Evolutionary conservation across 2,888 invertebrate species (phyloP).

Genomic region (Ditula angustiorana): DNA sequence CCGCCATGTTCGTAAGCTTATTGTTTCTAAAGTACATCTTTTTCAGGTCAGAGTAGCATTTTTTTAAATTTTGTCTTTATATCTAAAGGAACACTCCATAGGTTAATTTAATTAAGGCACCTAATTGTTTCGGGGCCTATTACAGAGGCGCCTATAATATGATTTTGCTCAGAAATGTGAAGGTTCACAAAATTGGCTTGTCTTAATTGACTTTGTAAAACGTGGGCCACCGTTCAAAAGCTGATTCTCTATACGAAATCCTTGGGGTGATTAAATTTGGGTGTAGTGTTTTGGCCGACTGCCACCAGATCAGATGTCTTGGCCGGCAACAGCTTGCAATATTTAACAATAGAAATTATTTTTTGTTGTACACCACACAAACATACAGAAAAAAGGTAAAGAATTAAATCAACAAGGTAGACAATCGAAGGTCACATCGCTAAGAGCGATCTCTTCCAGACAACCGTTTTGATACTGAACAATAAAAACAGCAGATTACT

Average conservation of each 20-base stretch:
- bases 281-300: not conserved
- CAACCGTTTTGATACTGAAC: too few relatives aligned
- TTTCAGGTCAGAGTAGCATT: not conserved
- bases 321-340: too few relatives aligned
- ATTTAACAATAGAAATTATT: too few relatives aligned
- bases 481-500: too few relatives aligned
- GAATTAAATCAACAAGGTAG: too few relatives aligned
- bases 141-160: conserved; percentile 32
- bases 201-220: conserved; percentile 32
- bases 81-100: conserved; percentile 19
- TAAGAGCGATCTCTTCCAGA: too few relatives aligned
- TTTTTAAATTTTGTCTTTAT: conserved; percentile 7
- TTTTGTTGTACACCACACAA: too few relatives aligned
- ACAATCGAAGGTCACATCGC: too few relatives aligned
- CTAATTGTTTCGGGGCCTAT: conserved; percentile 38
- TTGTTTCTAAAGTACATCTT: not conserved
- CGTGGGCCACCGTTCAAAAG: conserved; percentile 9
- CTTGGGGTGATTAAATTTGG: not conserved
- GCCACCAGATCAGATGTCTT: too few relatives aligned
- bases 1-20: too few relatives aligned
- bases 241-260: not conserved
- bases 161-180: conserved; percentile 33
- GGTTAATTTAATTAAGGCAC: conserved; percentile 33
- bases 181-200: conserved; percentile 35
- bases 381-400: too few relatives aligned